Percentiles rank a stretch among this genome's conserved stretches.
Evolutionary conservation across 2,113 vertebrate genomes (phyloP).

Genomic region (Willisornis vidua): DNA sequence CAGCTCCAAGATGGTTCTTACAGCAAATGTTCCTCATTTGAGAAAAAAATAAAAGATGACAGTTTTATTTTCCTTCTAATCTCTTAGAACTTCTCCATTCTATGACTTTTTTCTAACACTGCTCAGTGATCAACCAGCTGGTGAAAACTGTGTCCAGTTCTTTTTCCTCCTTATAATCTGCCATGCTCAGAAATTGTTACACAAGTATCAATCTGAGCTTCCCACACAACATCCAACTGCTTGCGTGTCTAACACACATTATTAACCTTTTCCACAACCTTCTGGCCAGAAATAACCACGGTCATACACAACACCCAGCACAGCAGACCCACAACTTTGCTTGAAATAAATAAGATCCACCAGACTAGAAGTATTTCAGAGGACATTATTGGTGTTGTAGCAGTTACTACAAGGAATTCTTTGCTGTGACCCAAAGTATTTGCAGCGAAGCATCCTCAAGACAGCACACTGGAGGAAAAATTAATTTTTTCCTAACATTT

Average conservation of each 20-base stretch:
- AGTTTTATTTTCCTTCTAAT: neutral
- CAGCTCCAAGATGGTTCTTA: neutral
- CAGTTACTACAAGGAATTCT: neutral
- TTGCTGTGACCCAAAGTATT: neutral
- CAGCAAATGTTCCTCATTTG: neutral
- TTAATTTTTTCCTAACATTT: neutral
- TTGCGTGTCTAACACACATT: neutral
- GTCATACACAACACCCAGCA: neutral
- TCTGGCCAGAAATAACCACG: neutral
- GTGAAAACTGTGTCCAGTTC: neutral
- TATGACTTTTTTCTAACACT: neutral
- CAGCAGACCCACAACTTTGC: neutral
- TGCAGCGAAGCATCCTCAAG: neutral
- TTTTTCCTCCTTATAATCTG: neutral
- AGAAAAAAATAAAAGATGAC: neutral
- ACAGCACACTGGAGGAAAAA: neutral
- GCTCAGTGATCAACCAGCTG: neutral
- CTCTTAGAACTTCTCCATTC: neutral
- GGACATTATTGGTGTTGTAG: neutral
- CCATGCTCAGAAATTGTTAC: neutral
- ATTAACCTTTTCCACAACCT: neutral
- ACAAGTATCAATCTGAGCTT: neutral
- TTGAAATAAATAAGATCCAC: neutral
- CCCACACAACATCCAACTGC: neutral
- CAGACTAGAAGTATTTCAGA: neutral